Evolutionary conservation across 2,888 invertebrate genomes (phyloP).

Genomic region (Embidobia sp.): DNA sequence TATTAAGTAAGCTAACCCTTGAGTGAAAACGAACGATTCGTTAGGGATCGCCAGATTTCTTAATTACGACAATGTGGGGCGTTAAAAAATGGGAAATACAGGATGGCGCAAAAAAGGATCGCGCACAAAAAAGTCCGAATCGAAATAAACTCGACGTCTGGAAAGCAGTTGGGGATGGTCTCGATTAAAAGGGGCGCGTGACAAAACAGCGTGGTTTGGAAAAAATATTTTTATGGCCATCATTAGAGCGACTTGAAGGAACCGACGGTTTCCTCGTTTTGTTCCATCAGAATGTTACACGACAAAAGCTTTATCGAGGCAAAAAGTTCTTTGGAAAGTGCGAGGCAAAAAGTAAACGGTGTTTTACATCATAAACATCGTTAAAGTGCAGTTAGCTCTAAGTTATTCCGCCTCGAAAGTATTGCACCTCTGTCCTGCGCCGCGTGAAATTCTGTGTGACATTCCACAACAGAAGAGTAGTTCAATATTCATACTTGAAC

Average conservation of each 20-base stretch:
- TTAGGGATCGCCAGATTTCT: conserved; percentile 35
- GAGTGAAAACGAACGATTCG: not conserved
- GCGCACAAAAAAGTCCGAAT: not conserved
- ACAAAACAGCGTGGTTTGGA: no score
- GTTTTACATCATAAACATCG: conserved; percentile 42
- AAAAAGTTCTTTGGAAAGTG: conserved; percentile 27
- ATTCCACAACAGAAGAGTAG: conserved; percentile 38
- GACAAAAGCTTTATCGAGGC: conserved; percentile 35
- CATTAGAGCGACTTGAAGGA: conserved; percentile 10
- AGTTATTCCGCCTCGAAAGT: conserved; percentile 47
- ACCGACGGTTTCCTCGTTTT: conserved; percentile 24
- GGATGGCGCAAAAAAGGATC: no score
- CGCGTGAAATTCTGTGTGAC: conserved; percentile 42
- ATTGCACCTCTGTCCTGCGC: conserved; percentile 42
- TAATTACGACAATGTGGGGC: conserved; percentile 27
- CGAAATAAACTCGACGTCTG: no score
- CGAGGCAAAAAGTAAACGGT: conserved; percentile 19
- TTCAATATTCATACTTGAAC: conserved; percentile 43
- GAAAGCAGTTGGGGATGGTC: no score
- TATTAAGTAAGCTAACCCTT: no score
- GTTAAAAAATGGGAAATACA: conserved; percentile 22
- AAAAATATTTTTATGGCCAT: conserved; percentile 23
- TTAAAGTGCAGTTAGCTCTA: conserved; percentile 41
- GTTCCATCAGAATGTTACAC: conserved; percentile 10
- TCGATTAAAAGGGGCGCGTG: no score